A percentile compares a stretch with the other conserved stretches of the same genome.
Evolutionary conservation across 2,888 invertebrate species (phyloP).

Genomic region (Mythimna pallens): DNA sequence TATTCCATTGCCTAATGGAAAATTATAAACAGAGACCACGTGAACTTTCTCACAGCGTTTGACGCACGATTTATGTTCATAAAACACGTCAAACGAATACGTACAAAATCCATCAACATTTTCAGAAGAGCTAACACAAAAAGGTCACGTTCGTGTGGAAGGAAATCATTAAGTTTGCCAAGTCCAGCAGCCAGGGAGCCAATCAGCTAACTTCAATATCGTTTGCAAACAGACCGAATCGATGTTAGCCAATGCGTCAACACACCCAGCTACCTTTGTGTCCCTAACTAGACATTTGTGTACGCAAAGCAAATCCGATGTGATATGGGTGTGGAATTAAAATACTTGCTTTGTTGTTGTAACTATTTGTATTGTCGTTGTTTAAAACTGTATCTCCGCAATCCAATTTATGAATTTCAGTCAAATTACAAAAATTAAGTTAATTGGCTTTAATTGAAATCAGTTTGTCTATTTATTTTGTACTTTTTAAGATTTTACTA

Average conservation of each 20-base stretch:
- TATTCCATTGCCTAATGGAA: background rate
- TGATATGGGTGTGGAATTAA: conserved; percentile 34
- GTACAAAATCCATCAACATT: conserved; percentile 21
- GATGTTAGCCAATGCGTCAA: conserved; percentile 77
- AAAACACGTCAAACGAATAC: conserved; percentile 1
- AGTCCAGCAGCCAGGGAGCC: conserved; percentile 79
- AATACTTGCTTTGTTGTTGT: background rate
- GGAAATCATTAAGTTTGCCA: conserved; percentile 72
- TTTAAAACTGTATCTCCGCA: background rate
- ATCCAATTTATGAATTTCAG: too few species aligned
- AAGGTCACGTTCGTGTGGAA: conserved; percentile 61
- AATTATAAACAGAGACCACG: background rate
- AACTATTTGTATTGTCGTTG: background rate
- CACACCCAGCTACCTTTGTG: conserved; percentile 70
- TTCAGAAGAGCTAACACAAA: conserved; percentile 41
- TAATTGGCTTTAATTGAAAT: too few species aligned
- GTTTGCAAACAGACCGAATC: conserved; percentile 81
- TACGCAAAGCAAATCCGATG: conserved; percentile 52
- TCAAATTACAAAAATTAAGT: too few species aligned
- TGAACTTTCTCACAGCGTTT: background rate
- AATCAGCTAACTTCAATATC: conserved; percentile 87
- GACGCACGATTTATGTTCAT: background rate
- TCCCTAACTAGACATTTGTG: conserved; percentile 59
- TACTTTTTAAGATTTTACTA: too few species aligned
- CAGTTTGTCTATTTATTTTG: too few species aligned